These are phyloP conservation scores for Trachurus trachurus DNA, from an alignment of 2,797 vertebrate genomes.

Conservation along the genomic window DNA sequence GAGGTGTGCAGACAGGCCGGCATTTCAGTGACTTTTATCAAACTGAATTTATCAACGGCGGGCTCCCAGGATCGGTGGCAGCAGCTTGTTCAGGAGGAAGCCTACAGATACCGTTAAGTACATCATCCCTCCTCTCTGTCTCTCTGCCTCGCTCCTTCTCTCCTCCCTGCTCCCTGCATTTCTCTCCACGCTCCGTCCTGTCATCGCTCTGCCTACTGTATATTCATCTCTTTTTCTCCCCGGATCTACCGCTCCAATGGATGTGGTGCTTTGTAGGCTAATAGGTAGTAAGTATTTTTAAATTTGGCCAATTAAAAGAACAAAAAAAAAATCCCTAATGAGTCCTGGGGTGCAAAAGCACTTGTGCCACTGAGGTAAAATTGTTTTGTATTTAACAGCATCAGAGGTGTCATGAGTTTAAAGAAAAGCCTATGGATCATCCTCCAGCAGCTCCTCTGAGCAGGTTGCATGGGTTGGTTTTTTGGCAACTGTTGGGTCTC, in stretches of 20 bases:
- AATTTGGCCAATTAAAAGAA: constrained; percentile 19
- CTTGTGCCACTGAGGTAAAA: not conserved
- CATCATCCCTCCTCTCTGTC: constrained; percentile 81
- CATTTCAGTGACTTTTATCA: constrained; percentile 87
- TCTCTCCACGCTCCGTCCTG: constrained; percentile 61
- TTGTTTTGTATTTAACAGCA: not conserved
- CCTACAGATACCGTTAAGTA: constrained; percentile 87
- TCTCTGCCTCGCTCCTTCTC: constrained; percentile 47
- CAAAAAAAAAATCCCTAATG: not conserved
- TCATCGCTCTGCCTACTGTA: constrained; percentile 64
- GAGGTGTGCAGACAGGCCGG: constrained; percentile 87
- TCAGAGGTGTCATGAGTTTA: not conserved
- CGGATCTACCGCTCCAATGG: constrained; percentile 26
- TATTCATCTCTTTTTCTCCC: constrained; percentile 69
- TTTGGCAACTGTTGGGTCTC: not conserved
- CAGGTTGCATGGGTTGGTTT: too few species aligned
- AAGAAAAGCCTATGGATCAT: constrained; percentile 4
- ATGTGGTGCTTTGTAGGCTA: constrained; percentile 23
- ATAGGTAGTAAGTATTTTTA: constrained; percentile 11
- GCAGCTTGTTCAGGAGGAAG: constrained; percentile 85
- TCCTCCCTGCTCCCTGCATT: constrained; percentile 46
- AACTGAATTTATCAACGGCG: constrained; percentile 84
- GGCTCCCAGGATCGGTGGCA: constrained; percentile 82
- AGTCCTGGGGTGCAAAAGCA: not conserved
- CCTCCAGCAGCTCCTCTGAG: too few species aligned